These are phyloP conservation scores for Prietella phreatophila DNA, from an alignment of 2,113 vertebrate species.

Conservation along the genomic window DNA sequence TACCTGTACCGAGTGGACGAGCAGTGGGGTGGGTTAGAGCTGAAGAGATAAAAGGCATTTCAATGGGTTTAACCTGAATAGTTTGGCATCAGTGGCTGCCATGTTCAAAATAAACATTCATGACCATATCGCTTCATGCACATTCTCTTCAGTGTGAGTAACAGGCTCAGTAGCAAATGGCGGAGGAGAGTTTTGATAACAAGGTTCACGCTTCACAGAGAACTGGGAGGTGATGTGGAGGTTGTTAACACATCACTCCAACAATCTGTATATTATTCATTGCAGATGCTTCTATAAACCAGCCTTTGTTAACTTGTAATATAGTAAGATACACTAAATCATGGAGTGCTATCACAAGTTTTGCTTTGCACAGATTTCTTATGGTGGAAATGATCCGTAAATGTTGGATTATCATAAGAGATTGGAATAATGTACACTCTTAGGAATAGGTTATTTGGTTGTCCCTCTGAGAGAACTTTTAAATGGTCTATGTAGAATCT, in stretches of 20 bases:
- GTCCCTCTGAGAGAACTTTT: not conserved
- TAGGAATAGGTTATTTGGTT: not conserved
- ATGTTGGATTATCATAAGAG: constrained; percentile 9
- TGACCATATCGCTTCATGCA: constrained; percentile 46
- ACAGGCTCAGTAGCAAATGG: constrained; percentile 37
- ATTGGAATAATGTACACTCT: constrained; percentile 10
- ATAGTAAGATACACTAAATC: constrained; percentile 9
- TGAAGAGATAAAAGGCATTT: constrained; percentile 59
- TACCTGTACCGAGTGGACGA: constrained; percentile 51
- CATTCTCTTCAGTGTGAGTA: constrained; percentile 46
- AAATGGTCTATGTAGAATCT: not conserved
- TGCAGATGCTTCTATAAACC: constrained; percentile 3
- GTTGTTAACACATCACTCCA: constrained; percentile 23
- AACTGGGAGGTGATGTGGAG: constrained; percentile 23
- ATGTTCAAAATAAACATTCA: constrained; percentile 59
- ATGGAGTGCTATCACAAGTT: not conserved
- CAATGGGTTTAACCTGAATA: constrained; percentile 60
- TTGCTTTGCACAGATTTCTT: constrained; percentile 7
- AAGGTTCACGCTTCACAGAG: constrained; percentile 20
- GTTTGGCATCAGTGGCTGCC: constrained; percentile 59
- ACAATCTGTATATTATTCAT: constrained; percentile 15
- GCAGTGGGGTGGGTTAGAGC: constrained; percentile 41
- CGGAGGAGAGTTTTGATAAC: constrained; percentile 33
- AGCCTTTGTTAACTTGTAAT: not conserved
- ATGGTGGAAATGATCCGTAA: constrained; percentile 2